Conservation (phyloP, 2,888 invertebrate species). For the Chirona hameri region DNA sequence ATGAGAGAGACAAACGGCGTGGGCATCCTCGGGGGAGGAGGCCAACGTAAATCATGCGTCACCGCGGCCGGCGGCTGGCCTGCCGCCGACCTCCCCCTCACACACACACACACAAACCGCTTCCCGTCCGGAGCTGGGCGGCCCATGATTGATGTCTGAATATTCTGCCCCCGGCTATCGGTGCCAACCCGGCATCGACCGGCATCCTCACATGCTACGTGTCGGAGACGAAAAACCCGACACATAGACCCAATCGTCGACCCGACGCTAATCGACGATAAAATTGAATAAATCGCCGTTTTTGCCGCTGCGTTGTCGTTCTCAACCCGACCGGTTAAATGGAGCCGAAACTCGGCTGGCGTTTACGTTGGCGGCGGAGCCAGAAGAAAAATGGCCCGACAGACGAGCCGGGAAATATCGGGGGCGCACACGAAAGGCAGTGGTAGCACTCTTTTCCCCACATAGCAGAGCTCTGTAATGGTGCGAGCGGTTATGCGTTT, state of each 20-base stretch:
- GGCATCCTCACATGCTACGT: background rate
- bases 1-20: background rate
- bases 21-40: background rate
- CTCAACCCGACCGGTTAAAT: background rate
- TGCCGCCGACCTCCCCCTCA: background rate
- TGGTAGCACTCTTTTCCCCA: too few relatives aligned
- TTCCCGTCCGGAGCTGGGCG: background rate
- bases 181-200: background rate
- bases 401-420: too few relatives aligned
- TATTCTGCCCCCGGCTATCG: background rate
- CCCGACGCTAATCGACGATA: slow-evolving; percentile 7
- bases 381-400: background rate
- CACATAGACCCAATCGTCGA: background rate
- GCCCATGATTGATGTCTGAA: background rate
- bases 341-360: background rate
- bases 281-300: slow-evolving; percentile 24
- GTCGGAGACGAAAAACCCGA: background rate
- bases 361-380: background rate
- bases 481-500: too few relatives aligned
- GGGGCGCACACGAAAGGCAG: too few relatives aligned
- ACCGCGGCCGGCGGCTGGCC: background rate
- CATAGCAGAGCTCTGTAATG: too few relatives aligned
- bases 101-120: background rate
- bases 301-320: background rate
- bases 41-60: background rate